Conservation (phyloP, 2,113 vertebrate species). For the Chitala chitala region DNA sequence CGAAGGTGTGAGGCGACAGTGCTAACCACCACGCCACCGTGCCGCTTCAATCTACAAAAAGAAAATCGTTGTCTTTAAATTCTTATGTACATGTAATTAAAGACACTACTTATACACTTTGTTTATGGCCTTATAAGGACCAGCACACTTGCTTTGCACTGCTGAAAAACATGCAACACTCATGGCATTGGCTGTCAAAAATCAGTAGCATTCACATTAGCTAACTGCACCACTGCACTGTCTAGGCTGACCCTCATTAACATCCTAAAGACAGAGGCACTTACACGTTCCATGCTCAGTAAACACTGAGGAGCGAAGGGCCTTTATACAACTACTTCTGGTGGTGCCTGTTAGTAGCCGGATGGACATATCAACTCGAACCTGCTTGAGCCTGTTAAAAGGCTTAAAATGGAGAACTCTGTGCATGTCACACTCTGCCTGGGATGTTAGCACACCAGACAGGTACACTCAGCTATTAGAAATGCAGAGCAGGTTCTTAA, state of each 20-base stretch:
- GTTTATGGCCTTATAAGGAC: not conserved
- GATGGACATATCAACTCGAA: not conserved
- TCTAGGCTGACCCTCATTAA: not conserved
- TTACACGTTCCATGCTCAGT: too few species aligned
- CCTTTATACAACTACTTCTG: not conserved
- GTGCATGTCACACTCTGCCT: too few species aligned
- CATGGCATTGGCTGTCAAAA: not conserved
- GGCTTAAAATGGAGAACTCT: conserved; percentile 33
- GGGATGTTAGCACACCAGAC: too few species aligned
- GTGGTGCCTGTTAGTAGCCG: not conserved
- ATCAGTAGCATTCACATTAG: not conserved
- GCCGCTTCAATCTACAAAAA: too few species aligned
- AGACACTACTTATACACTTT: too few species aligned
- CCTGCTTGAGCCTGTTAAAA: conserved; percentile 16
- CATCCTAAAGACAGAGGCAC: too few species aligned
- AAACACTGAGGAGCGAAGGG: not conserved
- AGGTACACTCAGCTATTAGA: conserved; percentile 53
- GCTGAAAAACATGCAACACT: not conserved
- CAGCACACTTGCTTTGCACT: not conserved
- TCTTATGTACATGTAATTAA: too few species aligned
- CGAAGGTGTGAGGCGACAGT: not conserved
- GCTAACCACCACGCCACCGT: not conserved
- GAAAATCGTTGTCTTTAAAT: too few species aligned
- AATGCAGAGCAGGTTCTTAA: conserved; percentile 52
- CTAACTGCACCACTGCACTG: not conserved